These are phyloP conservation scores for Lithophane ornitopus DNA, from an alignment of 2,888 invertebrate species.

Conservation along the genomic window DNA sequence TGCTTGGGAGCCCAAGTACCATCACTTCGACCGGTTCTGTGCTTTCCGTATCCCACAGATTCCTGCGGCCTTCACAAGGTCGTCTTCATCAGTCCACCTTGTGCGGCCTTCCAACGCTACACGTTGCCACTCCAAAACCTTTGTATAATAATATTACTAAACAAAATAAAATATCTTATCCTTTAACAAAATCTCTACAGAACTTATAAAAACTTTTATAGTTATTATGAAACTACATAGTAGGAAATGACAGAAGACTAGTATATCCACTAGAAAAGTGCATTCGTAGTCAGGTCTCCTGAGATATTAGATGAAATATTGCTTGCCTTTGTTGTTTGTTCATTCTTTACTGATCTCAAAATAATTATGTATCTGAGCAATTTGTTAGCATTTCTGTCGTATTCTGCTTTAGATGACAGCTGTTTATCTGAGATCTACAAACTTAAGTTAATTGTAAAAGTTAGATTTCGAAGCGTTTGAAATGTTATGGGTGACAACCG, in stretches of 20 bases:
- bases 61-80: no score
- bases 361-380: background rate
- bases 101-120: no score
- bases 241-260: background rate
- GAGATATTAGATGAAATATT: constrained; percentile 38
- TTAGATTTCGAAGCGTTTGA: background rate
- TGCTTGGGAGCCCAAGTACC: no score
- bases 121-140: no score
- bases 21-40: no score
- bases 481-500: background rate
- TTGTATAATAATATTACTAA: background rate
- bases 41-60: no score
- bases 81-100: no score
- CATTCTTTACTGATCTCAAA: background rate
- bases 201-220: background rate
- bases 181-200: background rate
- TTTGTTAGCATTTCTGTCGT: constrained; percentile 3
- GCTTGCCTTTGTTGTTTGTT: constrained; percentile 9
- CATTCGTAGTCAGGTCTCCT: constrained; percentile 16
- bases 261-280: background rate
- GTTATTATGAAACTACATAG: background rate
- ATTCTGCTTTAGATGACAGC: background rate
- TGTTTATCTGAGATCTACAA: background rate
- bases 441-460: background rate
- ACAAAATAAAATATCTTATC: background rate